Evolutionary conservation across 2,888 invertebrate species (phyloP).

Genomic region (Patella ulyssiponensis): DNA sequence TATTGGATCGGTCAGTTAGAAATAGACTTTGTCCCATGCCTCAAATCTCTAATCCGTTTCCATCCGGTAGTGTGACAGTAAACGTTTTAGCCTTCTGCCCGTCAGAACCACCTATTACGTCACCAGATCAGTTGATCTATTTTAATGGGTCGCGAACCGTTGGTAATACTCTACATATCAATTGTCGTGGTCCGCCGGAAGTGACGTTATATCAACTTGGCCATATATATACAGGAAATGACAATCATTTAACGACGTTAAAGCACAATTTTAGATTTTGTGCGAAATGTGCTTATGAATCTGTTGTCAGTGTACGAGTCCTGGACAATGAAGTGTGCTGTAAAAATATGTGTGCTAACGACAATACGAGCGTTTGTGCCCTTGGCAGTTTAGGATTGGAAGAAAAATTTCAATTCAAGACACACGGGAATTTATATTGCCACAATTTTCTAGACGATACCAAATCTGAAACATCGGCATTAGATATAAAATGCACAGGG

Average conservation of each 20-base stretch:
- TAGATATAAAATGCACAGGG: neutral
- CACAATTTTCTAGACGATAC: neutral
- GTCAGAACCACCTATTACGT: neutral
- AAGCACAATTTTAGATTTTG: slow-evolving; percentile 3
- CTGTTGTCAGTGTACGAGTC: slow-evolving; percentile 1
- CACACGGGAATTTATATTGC: neutral
- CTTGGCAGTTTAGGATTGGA: neutral
- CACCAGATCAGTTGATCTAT: neutral
- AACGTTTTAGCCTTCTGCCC: neutral
- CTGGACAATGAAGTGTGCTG: neutral
- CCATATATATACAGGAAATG: neutral
- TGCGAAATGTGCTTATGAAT: slow-evolving; percentile 5
- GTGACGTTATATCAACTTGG: slow-evolving; percentile 1
- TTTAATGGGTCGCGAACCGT: neutral
- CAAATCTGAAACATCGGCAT: neutral
- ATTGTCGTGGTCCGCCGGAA: neutral
- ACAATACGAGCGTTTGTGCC: slow-evolving; percentile 3
- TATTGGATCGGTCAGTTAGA: neutral
- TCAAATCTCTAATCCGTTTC: neutral
- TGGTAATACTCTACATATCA: neutral
- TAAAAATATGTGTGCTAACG: neutral
- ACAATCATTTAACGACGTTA: neutral
- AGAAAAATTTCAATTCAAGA: neutral
- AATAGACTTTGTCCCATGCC: neutral
- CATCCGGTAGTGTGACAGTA: neutral